A percentile compares a stretch with the other conserved stretches of the same genome.
These are phyloP conservation scores for Nemotelus nigrinus DNA, from an alignment of 2,888 invertebrate species.

Conservation along the genomic window DNA sequence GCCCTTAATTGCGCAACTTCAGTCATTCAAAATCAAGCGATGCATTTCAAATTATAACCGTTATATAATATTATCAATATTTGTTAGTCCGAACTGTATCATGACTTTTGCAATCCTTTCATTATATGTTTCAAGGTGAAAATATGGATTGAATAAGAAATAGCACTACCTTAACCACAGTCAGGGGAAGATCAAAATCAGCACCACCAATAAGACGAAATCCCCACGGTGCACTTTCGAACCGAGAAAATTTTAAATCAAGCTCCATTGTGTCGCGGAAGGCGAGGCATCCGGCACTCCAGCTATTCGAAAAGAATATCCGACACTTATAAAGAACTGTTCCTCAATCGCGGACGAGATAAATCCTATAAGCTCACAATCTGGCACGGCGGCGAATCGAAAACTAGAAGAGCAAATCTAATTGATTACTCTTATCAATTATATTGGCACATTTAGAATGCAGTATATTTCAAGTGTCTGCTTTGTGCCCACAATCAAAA, in stretches of 20 bases:
- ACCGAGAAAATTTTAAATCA: constrained; percentile 72
- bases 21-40: not conserved
- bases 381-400: constrained; percentile 1
- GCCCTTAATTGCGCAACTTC: constrained; percentile 23
- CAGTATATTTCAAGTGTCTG: constrained; percentile 4
- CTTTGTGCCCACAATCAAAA: constrained; percentile 5
- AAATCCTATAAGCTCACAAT: not conserved
- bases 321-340: not conserved
- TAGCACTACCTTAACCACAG: constrained; percentile 75
- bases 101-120: too few species aligned
- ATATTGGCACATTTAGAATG: constrained; percentile 2
- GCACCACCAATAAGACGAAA: constrained; percentile 80
- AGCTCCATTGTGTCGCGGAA: constrained; percentile 69
- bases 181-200: constrained; percentile 78
- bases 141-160: not conserved
- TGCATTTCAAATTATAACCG: too few species aligned
- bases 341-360: not conserved
- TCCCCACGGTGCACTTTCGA: constrained; percentile 77
- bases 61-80: not conserved
- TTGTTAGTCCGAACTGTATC: too few species aligned
- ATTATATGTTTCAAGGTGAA: not conserved
- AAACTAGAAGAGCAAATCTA: constrained; percentile 16
- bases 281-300: not conserved
- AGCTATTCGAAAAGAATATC: not conserved
- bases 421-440: constrained; percentile 25